Conservation (phyloP, 2,888 invertebrate genomes). For the Xiphydria camelus region DNA sequence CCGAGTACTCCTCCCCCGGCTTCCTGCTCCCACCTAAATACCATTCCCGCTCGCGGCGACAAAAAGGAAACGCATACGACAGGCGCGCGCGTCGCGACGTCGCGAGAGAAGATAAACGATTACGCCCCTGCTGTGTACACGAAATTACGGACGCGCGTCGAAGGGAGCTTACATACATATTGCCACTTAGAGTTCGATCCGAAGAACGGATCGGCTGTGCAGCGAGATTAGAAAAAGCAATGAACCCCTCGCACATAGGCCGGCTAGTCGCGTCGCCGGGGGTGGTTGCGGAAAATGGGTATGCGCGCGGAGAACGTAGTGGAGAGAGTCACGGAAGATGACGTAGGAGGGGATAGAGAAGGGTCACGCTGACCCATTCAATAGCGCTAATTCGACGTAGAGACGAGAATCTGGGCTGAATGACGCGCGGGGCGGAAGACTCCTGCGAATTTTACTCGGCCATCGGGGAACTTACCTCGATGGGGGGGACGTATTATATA, state of each 20-base stretch:
- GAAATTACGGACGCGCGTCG: not conserved
- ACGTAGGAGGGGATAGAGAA: not conserved
- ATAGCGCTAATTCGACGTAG: not conserved
- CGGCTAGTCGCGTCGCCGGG: constrained; percentile 1
- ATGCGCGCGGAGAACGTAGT: not conserved
- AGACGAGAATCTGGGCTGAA: not conserved
- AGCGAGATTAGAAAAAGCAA: constrained; percentile 42
- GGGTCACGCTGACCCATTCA: not conserved
- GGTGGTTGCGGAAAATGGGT: constrained; percentile 12
- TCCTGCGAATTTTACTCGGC: too few species aligned
- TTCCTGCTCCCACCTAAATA: too few species aligned
- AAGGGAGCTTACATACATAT: constrained; percentile 47
- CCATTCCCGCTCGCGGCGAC: too few species aligned
- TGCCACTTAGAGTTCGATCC: constrained; percentile 50
- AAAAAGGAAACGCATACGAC: too few species aligned
- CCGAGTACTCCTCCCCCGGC: too few species aligned
- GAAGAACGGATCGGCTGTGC: constrained; percentile 31
- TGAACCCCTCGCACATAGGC: constrained; percentile 14
- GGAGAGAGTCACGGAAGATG: constrained; percentile 1
- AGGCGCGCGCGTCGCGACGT: too few species aligned
- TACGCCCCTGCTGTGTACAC: not conserved
- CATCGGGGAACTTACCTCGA: too few species aligned
- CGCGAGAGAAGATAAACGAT: too few species aligned
- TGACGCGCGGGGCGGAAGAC: too few species aligned
- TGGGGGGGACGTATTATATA: too few species aligned